Evolutionary conservation across 2,797 vertebrate genomes (phyloP), one percentile per base, ranked within the genome.

Genomic region (Megalops cyprinoides): DNA sequence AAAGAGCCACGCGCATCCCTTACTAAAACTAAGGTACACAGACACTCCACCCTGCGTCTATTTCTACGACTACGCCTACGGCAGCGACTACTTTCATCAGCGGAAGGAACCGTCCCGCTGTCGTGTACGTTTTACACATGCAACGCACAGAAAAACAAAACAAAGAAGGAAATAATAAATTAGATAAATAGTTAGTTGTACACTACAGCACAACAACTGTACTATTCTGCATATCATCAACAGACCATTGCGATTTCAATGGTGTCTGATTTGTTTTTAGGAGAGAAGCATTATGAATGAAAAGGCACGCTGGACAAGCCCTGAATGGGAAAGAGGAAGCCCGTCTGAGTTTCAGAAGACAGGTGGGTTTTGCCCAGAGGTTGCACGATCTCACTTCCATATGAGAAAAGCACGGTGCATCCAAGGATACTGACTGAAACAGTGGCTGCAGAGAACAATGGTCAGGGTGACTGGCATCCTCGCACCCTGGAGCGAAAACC

Each of bases 21-120:
- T 97, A 96, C 95, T 96, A 96, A 95, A 95, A 95, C 95, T 95
- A 97, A 95, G 93, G 93, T 96, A 94, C 96, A 90, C 91, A 93
- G 92, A 93, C n/a, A n/a, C n/a, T n/a, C n/a, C 93, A 85, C 87
- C 87, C 87, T 90, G 89, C 87, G 92, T 92, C 95, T 93, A 91
- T 94, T 94, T 95, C 95, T 93, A 95, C 92, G 91, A 92, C 94
- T 95, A 96, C 90, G 92, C 91, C 92, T 91, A 87, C 90, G 90
- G 88, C 90, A 93, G 74, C 76, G 90, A 85, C 89, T 89, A 92
- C 87, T 79, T 87, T 77, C 81, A 84, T 85, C 88, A 92, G 89
- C 90, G 88, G 90, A 93, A 95, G 88, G 92, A 86, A 87, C 78
- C 85, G 91, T 91, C 60, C 73, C 15, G 81, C 31, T 77, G 31